phyloP scores from a whole-genome alignment of 2,888 invertebrate genomes.

The Neoitamus cyanurus region DNA sequence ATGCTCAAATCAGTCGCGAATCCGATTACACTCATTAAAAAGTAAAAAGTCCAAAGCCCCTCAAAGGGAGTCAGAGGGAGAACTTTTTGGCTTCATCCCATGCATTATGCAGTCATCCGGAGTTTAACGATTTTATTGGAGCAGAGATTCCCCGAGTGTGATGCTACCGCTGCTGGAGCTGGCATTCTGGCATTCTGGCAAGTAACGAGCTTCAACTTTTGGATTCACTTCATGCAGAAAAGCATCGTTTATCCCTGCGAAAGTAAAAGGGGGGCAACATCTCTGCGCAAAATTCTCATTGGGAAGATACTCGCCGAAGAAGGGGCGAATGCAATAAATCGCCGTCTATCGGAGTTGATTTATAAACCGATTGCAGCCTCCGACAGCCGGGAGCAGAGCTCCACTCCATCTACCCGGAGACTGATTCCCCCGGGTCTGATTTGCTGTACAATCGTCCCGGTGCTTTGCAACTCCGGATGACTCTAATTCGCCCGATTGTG shows the following conservation, averaged over 20 bases:
- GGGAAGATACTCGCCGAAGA: not conserved
- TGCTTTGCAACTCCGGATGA: not conserved
- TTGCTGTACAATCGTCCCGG: not conserved
- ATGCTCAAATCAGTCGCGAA: not conserved
- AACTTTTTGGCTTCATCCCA: not conserved
- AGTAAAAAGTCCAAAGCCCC: not conserved
- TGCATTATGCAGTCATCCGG: not conserved
- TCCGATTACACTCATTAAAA: not conserved
- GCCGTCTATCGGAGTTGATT: slow-evolving; percentile 20
- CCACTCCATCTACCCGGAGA: not conserved
- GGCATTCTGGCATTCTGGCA: not conserved
- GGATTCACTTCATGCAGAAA: slow-evolving; percentile 9
- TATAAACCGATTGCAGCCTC: slow-evolving; percentile 12
- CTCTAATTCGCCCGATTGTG: slow-evolving; percentile 18
- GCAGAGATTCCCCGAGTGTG: not conserved
- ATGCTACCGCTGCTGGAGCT: not conserved
- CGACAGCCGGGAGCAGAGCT: not conserved
- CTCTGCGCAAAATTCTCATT: not conserved
- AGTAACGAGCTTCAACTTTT: not conserved
- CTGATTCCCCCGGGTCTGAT: not conserved
- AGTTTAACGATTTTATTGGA: not conserved
- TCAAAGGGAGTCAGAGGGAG: not conserved
- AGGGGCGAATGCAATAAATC: not conserved
- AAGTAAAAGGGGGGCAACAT: not conserved
- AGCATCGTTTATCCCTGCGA: not conserved